Evolutionary conservation across 2,797 vertebrate species (phyloP).

Genomic region (Mormyrus hasselquistii): DNA sequence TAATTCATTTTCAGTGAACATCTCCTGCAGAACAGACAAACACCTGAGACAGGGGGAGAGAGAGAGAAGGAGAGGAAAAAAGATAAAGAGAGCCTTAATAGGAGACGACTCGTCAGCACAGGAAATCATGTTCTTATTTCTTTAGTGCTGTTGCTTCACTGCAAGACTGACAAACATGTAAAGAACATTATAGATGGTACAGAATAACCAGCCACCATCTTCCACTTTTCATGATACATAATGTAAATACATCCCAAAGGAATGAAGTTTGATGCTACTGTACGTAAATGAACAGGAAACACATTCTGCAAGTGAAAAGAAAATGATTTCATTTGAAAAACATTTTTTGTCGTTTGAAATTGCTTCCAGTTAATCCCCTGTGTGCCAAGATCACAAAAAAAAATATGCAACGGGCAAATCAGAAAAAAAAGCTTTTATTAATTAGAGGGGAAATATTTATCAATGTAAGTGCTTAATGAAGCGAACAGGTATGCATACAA

Average conservation of each 20-base stretch:
- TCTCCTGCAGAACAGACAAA: neutral
- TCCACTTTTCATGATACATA: neutral
- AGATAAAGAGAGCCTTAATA: constrained; percentile 9
- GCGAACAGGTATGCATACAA: neutral
- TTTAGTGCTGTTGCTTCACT: neutral
- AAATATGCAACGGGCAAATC: constrained; percentile 3
- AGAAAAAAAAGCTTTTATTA: constrained; percentile 2
- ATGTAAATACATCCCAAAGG: neutral
- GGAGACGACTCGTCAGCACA: neutral
- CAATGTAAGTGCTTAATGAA: neutral
- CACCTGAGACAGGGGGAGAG: neutral
- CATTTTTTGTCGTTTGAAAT: neutral
- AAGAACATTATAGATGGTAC: neutral
- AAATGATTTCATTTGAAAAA: neutral
- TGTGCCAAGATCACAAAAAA: neutral
- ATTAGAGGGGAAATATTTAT: neutral
- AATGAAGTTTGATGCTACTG: neutral
- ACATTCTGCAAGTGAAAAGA: neutral
- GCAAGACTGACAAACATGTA: constrained; percentile 13
- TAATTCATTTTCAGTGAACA: constrained; percentile 8
- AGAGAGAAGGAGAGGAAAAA: neutral
- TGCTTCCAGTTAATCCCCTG: neutral
- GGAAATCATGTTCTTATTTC: neutral
- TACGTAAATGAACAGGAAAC: neutral
- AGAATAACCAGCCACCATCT: neutral